phyloP scores from a whole-genome alignment of 2,797 vertebrate genomes.

The Champsocephalus gunnari region DNA sequence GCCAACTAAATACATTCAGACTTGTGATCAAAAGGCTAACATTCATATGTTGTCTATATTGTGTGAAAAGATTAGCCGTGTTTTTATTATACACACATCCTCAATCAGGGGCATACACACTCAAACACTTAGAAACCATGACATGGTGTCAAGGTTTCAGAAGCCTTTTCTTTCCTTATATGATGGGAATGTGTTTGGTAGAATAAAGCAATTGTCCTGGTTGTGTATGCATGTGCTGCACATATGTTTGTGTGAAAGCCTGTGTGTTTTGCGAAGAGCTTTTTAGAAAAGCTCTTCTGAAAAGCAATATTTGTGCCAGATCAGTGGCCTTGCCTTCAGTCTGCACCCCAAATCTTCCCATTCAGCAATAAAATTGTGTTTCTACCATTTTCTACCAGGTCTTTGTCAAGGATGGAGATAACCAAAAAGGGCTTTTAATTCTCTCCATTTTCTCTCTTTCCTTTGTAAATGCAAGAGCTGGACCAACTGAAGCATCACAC shows the following conservation, averaged over 20 bases:
- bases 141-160: slow-evolving; percentile 48
- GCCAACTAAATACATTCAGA: slow-evolving; percentile 4
- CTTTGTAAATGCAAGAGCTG: slow-evolving; percentile 9
- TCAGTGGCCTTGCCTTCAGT: slow-evolving; percentile 44
- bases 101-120: slow-evolving; percentile 3
- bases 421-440: neutral
- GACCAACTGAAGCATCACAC: slow-evolving; percentile 15
- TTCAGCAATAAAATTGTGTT: slow-evolving; percentile 42
- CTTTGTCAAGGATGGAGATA: slow-evolving; percentile 42
- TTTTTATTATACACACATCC: slow-evolving; percentile 17
- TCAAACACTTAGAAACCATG: slow-evolving; percentile 40
- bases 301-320: slow-evolving; percentile 19
- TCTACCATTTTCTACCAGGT: slow-evolving; percentile 18
- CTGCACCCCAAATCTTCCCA: slow-evolving; percentile 28
- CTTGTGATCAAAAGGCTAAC: neutral
- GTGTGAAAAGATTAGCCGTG: slow-evolving; percentile 23
- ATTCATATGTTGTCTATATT: slow-evolving; percentile 24
- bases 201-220: slow-evolving; percentile 39
- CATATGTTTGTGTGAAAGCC: slow-evolving; percentile 15
- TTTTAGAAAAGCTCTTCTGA: slow-evolving; percentile 4
- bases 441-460: slow-evolving; percentile 1
- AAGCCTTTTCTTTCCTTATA: slow-evolving; percentile 40
- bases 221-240: slow-evolving; percentile 1
- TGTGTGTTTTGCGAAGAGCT: slow-evolving; percentile 21
- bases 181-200: slow-evolving; percentile 43